phyloP scores from a whole-genome alignment of 2,113 vertebrate genomes.

The Bungarus multicinctus region DNA sequence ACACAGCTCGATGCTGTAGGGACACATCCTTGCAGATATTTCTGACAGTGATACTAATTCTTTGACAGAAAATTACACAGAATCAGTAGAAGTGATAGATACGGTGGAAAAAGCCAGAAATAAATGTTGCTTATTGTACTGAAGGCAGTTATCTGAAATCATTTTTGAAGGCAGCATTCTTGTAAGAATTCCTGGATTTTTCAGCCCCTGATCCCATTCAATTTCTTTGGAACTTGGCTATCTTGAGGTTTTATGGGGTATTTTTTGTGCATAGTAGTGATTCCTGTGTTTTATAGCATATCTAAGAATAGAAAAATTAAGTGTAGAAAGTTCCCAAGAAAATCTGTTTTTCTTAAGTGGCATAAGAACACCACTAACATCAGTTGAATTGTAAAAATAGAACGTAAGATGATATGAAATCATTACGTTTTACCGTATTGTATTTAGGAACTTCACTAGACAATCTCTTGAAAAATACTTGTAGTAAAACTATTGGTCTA shows the following conservation, averaged over 20 bases:
- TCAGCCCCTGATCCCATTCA: not conserved
- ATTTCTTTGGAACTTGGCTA: not conserved
- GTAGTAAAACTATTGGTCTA: conserved; percentile 12
- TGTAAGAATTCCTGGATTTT: not conserved
- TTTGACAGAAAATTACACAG: not conserved
- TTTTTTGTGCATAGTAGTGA: not conserved
- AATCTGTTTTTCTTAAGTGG: not conserved
- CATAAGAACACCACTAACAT: not conserved
- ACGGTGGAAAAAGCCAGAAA: not conserved
- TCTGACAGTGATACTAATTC: not conserved
- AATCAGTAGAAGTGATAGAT: not conserved
- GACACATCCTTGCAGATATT: not conserved
- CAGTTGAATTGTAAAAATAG: not conserved
- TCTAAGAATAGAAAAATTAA: not conserved
- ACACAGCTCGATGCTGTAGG: not conserved
- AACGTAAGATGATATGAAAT: not conserved
- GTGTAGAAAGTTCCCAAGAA: not conserved
- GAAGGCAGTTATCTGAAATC: not conserved
- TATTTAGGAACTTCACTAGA: not conserved
- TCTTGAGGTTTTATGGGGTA: not conserved
- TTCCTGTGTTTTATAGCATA: not conserved
- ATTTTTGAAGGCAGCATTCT: not conserved
- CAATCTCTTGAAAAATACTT: not conserved
- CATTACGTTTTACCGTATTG: not conserved
- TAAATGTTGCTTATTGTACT: not conserved